Evolutionary conservation across 2,797 vertebrate genomes (phyloP).

Genomic region (Numenius phaeopus): DNA sequence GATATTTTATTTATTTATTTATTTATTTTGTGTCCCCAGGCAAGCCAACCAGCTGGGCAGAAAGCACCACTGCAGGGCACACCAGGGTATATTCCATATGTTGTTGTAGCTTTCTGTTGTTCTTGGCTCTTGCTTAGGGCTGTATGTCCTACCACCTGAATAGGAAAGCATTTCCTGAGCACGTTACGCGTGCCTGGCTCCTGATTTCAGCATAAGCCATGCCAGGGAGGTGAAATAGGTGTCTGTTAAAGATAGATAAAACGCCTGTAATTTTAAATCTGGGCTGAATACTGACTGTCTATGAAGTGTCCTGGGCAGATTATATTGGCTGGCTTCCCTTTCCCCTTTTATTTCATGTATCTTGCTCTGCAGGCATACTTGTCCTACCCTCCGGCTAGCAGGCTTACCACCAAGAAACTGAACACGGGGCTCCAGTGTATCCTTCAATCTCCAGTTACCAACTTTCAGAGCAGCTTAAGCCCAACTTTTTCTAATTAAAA

Average conservation of each 20-base stretch:
- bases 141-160: not conserved
- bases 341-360: fast-evolving
- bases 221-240: not conserved
- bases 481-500: not conserved
- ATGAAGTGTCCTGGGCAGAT: not conserved
- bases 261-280: not conserved
- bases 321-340: not conserved
- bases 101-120: not conserved
- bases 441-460: not conserved
- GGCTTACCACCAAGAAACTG: not conserved
- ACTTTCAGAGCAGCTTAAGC: not conserved
- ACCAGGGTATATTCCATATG: not conserved
- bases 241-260: not conserved
- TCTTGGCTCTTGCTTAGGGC: not conserved
- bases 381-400: not conserved
- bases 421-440: not conserved
- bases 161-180: not conserved
- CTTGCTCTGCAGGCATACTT: not conserved
- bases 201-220: not conserved
- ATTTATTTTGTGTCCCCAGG: not conserved
- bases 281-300: not conserved
- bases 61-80: not conserved
- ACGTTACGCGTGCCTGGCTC: fast-evolving
- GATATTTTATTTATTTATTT: too few species aligned
- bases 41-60: not conserved